Evolutionary conservation across 2,888 invertebrate species (phyloP), one percentile per base, ranked within the genome.

Genomic region (Phrixothrix hirtus): DNA sequence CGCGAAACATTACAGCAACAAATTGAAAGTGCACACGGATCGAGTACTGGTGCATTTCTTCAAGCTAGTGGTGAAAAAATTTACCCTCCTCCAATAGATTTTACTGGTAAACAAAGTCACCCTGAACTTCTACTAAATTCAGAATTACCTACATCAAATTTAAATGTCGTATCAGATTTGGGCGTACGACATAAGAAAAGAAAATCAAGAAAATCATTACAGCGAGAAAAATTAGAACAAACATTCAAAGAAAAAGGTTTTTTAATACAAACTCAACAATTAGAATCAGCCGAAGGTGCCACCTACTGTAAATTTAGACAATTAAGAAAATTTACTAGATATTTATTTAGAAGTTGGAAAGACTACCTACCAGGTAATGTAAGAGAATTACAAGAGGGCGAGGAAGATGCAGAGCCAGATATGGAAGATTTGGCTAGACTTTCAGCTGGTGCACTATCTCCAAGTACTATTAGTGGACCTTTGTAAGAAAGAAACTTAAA

Each of bases 231-330:
- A 69, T 77, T 95, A 4, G 94, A 94, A 73, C 91, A 92, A 72
- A 93, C 93, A 0, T 94, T 95, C 70, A 91, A 92, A 66, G 94
- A 94, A 69, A 93, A 93, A 67, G 94, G 94, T 0, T 94, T 95
- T 71, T 78, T 95, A 36, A 94, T 95, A 46, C 94, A 95, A 71
- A 95, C 94, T 0, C 94, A 95, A 71, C 94, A 95, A 70, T 76
- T 94, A 39, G 92, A 94, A 69, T 92, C 92, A 0, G 93, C 94
- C 0, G 94, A 95, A 70, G 94, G 94, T 0, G 93, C 94, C 0
- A 94, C 94, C 0, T 95, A 94, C 68, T 95, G 95, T 74, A 95
- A 95, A 73, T 95, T 95, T 71, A 77, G 94, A 35, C 94, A 95
- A 70, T 77, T 95, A 15, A 80, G 92, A 58, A 95, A 95, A 73